Percentiles rank a stretch among this genome's conserved stretches.
These are phyloP conservation scores for Holcopasites calliopsidis DNA, from an alignment of 1,140 invertebrate species.

Conservation along the genomic window DNA sequence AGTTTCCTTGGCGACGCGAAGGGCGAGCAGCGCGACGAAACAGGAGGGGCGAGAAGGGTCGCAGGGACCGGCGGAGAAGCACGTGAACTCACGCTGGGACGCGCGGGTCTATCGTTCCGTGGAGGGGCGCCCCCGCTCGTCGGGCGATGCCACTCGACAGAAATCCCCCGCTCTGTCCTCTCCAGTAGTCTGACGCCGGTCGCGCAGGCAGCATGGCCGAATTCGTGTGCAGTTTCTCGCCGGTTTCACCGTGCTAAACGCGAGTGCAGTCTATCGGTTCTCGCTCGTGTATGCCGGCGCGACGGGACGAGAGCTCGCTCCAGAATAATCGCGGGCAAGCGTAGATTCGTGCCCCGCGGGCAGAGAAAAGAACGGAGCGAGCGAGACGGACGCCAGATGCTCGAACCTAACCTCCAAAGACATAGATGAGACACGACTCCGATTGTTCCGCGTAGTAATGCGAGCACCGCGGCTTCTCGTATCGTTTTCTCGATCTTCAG, in stretches of 20 bases:
- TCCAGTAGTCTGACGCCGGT: slow-evolving; percentile 79
- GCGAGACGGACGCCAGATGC: slow-evolving; percentile 58
- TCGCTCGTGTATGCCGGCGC: slow-evolving; percentile 12
- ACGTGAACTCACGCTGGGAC: slow-evolving; percentile 1
- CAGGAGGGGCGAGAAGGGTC: slow-evolving; percentile 1
- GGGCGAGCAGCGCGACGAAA: background rate
- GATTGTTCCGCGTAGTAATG: slow-evolving; percentile 21
- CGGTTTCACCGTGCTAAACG: slow-evolving; percentile 39
- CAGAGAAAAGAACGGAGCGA: background rate
- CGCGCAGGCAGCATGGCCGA: slow-evolving; percentile 73
- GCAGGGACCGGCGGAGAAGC: background rate
- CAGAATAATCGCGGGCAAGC: background rate
- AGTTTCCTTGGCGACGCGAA: slow-evolving; percentile 17
- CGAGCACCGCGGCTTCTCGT: slow-evolving; percentile 12
- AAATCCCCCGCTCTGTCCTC: slow-evolving; percentile 70
- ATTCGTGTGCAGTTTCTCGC: slow-evolving; percentile 55
- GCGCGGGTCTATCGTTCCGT: no score
- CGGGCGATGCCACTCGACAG: slow-evolving; percentile 72
- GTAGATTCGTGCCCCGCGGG: background rate
- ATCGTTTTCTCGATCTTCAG: background rate
- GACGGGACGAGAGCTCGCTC: background rate
- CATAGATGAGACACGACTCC: slow-evolving; percentile 51
- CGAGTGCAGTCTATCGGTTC: slow-evolving; percentile 14
- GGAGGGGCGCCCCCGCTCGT: slow-evolving; percentile 53
- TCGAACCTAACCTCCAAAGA: slow-evolving; percentile 65